Base-by-base conservation (phyloP, 2,888 invertebrate species). In the Lochmaea capreae region DNA sequence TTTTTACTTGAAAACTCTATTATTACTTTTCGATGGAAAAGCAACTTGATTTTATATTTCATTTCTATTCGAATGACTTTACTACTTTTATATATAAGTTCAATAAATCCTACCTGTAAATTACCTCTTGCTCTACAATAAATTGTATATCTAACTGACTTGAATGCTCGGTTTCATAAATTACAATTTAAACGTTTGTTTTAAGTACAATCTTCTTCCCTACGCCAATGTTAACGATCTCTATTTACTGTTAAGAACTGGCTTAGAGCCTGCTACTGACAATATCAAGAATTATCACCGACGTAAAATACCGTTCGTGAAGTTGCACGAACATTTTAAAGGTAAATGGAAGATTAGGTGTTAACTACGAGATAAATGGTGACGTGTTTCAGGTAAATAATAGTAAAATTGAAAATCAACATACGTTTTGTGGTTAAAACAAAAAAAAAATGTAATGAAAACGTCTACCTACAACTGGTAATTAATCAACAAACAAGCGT, bases 191-290 rank as follows among this genome's bases (percentile, higher is more conserved):
- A n/a, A n/a, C 49, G 49, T n/a, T 49, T n/a, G 49, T 49, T 49
- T 49, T 49, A n/a, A n/a, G 49, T 49, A 49, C 8, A n/a, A 49
- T 49, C 49, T 49, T 14, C 14, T 49, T n/a, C 12, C 43, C 43
- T 49, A 49, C n/a, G 49, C 49, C 49, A 49, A 49, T 49, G 49
- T 49, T 49, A 49, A 49, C 49, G 49, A 49, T 49, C 49, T 49
- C 5, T 49, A 49, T 49, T 49, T 49, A 49, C 49, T n/a, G n/a
- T 49, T 49, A 49, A 14, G 49, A 49, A n/a, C 49, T 49, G 49
- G n/a, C 49, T 49, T n/a, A 49, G 6, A 49, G n/a, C 49, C 14
- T 49, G 49, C 49, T 49, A n/a, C 49, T 49, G 49, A 49, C 49
- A 49, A 49, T 49, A 49, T 49, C 49, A 49, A 6, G 49, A 49